Evolutionary conservation across 2,113 vertebrate species (phyloP).

Genomic region (Equus przewalskii): DNA sequence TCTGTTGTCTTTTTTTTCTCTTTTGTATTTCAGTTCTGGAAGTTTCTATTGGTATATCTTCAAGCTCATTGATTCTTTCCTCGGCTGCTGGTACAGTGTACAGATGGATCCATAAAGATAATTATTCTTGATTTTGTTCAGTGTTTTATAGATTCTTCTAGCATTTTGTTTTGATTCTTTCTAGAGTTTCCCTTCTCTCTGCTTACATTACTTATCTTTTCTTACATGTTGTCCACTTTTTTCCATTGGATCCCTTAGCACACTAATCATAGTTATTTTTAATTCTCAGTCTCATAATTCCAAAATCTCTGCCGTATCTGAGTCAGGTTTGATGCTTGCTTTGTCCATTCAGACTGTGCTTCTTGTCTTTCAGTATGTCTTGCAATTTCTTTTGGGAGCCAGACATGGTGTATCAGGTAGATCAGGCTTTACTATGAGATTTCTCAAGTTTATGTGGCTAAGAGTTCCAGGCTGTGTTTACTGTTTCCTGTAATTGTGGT

Average conservation of each 20-base stretch:
- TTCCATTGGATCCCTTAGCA: neutral
- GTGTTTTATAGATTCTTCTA: too few relatives aligned
- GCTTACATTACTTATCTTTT: neutral
- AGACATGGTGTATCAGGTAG: neutral
- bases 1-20: neutral
- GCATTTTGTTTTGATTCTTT: constrained; percentile 22
- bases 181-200: neutral
- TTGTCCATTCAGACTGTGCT: neutral
- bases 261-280: constrained; percentile 14
- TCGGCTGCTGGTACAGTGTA: neutral
- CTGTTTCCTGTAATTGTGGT: neutral
- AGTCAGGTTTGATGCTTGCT: neutral
- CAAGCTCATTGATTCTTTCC: constrained; percentile 14
- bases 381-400: constrained; percentile 1
- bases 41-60: neutral
- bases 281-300: constrained; percentile 3
- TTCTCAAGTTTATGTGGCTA: constrained; percentile 21
- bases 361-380: constrained; percentile 22
- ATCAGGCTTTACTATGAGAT: neutral
- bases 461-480: neutral
- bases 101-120: neutral
- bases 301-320: neutral
- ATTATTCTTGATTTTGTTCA: too few relatives aligned
- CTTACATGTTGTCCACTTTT: neutral
- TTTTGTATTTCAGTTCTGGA: constrained; percentile 6